Evolutionary conservation across 2,113 vertebrate genomes (phyloP).

Genomic region (Callospermophilus lateralis): DNA sequence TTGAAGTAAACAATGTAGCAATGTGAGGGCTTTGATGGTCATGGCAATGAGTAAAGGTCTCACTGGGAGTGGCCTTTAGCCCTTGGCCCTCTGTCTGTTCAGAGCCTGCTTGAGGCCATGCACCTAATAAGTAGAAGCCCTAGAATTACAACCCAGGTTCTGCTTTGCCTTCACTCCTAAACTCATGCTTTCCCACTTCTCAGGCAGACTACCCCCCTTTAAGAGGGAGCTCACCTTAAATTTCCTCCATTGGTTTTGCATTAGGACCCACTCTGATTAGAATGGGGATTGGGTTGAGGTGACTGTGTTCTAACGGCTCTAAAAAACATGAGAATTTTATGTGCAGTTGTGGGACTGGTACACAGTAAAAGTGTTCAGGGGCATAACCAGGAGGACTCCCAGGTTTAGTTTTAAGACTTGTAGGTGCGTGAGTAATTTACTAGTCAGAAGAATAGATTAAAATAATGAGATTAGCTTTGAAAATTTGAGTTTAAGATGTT

Average conservation of each 20-base stretch:
- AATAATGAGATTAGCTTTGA: neutral
- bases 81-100: neutral
- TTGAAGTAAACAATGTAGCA: neutral
- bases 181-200: neutral
- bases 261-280: neutral
- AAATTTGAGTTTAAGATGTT: neutral
- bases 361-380: neutral
- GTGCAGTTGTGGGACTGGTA: neutral
- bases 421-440: neutral
- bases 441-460: neutral
- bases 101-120: neutral
- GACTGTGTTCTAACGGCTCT: neutral
- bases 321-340: constrained; percentile 3
- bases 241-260: neutral
- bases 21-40: neutral
- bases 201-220: neutral
- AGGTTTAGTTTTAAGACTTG: neutral
- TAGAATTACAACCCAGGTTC: neutral
- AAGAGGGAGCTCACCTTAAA: neutral
- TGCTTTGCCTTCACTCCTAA: neutral
- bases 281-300: neutral
- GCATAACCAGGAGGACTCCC: neutral
- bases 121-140: neutral
- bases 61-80: neutral
- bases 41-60: neutral